Percentiles rank a stretch among this genome's conserved stretches.
These are phyloP conservation scores for Kryphioiulus occultus DNA, from an alignment of 2,888 invertebrate genomes.

Conservation along the genomic window DNA sequence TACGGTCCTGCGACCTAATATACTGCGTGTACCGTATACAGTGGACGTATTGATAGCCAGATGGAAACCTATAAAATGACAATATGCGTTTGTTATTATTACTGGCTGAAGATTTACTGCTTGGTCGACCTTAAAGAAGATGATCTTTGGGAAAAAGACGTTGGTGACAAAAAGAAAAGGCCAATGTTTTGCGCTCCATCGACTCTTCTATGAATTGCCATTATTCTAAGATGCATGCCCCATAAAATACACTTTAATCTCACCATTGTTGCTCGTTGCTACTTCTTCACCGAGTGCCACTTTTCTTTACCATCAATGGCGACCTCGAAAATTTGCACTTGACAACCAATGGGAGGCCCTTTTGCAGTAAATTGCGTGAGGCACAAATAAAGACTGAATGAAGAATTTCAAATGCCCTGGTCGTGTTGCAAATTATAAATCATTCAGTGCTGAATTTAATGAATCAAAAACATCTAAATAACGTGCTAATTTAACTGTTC, in stretches of 20 bases:
- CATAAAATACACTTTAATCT: slow-evolving; percentile 35
- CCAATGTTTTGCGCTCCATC: slow-evolving; percentile 2
- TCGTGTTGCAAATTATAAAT: too few species aligned
- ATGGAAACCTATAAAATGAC: background rate
- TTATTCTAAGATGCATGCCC: slow-evolving; percentile 18
- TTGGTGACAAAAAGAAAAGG: slow-evolving; percentile 18
- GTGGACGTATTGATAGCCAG: background rate
- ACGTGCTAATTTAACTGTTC: too few species aligned
- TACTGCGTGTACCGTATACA: background rate
- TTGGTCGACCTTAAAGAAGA: slow-evolving; percentile 1
- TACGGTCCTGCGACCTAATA: background rate
- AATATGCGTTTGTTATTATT: background rate
- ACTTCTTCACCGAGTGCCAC: background rate
- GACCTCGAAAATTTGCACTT: slow-evolving; percentile 23
- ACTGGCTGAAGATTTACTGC: background rate
- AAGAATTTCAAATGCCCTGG: too few species aligned
- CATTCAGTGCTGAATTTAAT: too few species aligned
- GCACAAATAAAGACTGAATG: too few species aligned
- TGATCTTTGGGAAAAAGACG: background rate
- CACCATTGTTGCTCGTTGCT: background rate
- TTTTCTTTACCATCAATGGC: background rate
- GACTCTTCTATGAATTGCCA: slow-evolving; percentile 35
- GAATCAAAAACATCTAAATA: too few species aligned
- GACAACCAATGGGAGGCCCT: background rate
- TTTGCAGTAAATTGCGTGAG: background rate